These are phyloP conservation scores for Rhea americana DNA, from an alignment of 2,113 vertebrate species.

Conservation along the genomic window DNA sequence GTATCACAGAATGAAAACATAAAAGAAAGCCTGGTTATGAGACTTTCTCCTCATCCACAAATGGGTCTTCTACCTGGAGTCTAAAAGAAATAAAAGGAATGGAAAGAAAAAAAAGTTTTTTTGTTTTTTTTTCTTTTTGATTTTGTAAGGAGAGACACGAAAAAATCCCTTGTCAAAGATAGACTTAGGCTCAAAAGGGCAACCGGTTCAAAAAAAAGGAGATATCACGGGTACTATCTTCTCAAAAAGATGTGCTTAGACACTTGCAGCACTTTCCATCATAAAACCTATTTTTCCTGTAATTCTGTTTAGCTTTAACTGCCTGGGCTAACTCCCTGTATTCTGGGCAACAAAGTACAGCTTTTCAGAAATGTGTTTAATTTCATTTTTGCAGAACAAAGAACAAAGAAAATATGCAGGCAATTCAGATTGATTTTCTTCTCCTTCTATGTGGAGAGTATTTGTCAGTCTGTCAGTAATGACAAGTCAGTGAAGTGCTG, in stretches of 20 bases:
- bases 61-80: not conserved
- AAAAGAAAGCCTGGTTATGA: slow-evolving; percentile 27
- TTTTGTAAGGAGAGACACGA: not conserved
- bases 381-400: not conserved
- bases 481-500: not conserved
- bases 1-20: slow-evolving; percentile 19
- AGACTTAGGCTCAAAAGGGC: not conserved
- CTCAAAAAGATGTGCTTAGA: not conserved
- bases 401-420: not conserved
- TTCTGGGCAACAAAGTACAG: not conserved
- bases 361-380: not conserved
- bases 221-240: not conserved
- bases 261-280: not conserved
- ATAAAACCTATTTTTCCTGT: not conserved
- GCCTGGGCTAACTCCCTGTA: not conserved
- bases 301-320: not conserved
- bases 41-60: not conserved
- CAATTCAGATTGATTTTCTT: not conserved
- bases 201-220: not conserved
- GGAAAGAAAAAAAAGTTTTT: not conserved
- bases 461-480: not conserved
- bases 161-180: not conserved
- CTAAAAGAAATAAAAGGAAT: not conserved
- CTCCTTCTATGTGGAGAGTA: not conserved
- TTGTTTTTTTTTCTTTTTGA: not conserved